Conservation (phyloP, 2,888 invertebrate species). For the Patella pellucida region DNA sequence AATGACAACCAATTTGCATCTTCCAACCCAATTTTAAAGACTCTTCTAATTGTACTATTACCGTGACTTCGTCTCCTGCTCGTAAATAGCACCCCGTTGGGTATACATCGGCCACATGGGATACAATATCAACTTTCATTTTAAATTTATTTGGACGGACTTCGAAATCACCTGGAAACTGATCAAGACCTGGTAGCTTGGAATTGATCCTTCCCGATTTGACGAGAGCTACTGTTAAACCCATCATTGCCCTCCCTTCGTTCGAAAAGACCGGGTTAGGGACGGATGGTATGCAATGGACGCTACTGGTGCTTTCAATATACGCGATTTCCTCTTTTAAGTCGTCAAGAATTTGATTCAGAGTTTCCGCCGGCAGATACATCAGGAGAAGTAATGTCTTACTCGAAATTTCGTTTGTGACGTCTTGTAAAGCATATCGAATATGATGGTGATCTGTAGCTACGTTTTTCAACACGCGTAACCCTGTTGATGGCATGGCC, state of each 20-base stretch:
- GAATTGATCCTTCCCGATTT: background rate
- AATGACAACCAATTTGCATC: background rate
- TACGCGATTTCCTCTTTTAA: background rate
- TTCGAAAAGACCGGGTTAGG: background rate
- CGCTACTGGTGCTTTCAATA: background rate
- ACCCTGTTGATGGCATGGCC: background rate
- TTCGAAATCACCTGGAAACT: conserved; percentile 2
- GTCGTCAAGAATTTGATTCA: background rate
- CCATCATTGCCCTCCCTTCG: background rate
- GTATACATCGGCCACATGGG: background rate
- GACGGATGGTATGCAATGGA: background rate
- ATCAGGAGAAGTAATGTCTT: background rate
- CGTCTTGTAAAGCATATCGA: background rate
- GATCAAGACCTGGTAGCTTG: background rate
- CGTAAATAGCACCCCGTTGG: background rate
- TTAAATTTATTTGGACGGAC: background rate
- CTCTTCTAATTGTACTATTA: background rate
- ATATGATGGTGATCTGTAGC: background rate
- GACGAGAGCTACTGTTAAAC: background rate
- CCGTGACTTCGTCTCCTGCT: background rate
- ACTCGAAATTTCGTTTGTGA: background rate
- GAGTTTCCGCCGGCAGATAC: background rate
- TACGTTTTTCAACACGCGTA: background rate
- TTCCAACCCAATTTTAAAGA: background rate
- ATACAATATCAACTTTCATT: conserved; percentile 7